Base-by-base conservation (phyloP, 1,140 invertebrate genomes). In the Rhagoletis zephyria region DNA sequence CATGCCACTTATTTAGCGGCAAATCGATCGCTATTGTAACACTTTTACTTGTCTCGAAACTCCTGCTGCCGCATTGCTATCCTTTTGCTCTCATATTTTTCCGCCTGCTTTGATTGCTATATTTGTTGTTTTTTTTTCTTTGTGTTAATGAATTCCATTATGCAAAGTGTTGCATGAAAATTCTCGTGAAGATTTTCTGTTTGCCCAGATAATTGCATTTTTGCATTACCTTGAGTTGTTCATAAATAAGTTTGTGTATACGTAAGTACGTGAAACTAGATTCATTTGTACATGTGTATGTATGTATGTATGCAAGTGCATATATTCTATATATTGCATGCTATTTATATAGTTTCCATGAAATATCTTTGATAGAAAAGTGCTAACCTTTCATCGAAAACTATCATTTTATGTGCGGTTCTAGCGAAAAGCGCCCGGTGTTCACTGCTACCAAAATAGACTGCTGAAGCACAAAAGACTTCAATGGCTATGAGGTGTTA, bases 101-200 rank as follows among this genome's bases (percentile, higher is more conserved):
- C 30, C 30, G 30, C 30, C 30, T 30, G 30, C 30, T 30, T 30
- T 30, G 30, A 30, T 30, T 30, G 30, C 30, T 30, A 30, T 30
- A 30, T 30, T 30, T 30, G 30, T 30, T 30, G 30, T 30, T 30
- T 30, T 30, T 30, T 30, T 30, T 1, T 30, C 30, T 30, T 77
- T 77, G 48, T 77, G 70, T 14, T 77, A 77, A 77, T 77, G 45
- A 77, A 51, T 77, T 77, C 45, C 70, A 77, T 77, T 77, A 51
- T 45, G 70, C 70, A 77, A 77, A 77, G 70, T 77, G 70, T 77
- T 77, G 70, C n/a, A 77, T 77, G 70, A 48, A 77, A 77, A 51
- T 77, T 77, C 70, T 45, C 14, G 45, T 77, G 70, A 77, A 77
- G 70, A 48, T 77, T 45, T 42, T 77, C 14, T n/a, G 14, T 51